Conservation (phyloP, 23 tunicate species). For the Corella eumyota region DNA sequence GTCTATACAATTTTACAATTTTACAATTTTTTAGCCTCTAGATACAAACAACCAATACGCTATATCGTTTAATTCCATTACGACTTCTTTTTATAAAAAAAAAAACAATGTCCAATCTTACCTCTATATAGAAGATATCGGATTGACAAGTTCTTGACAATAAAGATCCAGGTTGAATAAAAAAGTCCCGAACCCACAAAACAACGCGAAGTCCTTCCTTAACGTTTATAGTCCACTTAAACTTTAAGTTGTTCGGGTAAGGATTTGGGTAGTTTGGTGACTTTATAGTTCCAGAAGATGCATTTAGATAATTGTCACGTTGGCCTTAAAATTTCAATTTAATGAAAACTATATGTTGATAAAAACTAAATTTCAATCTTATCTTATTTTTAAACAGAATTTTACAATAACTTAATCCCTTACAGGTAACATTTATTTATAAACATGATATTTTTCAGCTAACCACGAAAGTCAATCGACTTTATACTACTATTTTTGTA, state of each 20-base stretch:
- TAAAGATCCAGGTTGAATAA: slow-evolving; percentile 33
- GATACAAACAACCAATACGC: no score
- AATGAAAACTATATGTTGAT: neutral
- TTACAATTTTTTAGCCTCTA: no score
- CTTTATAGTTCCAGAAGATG: slow-evolving; percentile 6
- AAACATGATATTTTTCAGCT: neutral
- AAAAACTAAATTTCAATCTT: no score
- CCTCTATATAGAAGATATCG: slow-evolving; percentile 36
- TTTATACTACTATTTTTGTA: no score
- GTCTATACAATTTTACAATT: no score
- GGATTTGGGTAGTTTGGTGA: slow-evolving; percentile 60
- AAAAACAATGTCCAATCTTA: no score
- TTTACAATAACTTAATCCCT: no score
- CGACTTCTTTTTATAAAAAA: no score
- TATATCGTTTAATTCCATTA: no score
- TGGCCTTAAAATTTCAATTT: slow-evolving; percentile 5
- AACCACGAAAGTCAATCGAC: neutral
- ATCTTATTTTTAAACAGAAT: no score
- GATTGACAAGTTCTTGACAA: slow-evolving; percentile 17
- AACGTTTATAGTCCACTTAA: slow-evolving; percentile 32
- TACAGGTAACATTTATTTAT: neutral
- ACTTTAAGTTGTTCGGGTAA: slow-evolving; percentile 16
- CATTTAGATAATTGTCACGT: slow-evolving; percentile 11
- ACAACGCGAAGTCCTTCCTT: slow-evolving; percentile 26
- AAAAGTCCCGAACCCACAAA: slow-evolving; percentile 60